Conservation (phyloP, 1,140 invertebrate genomes). For the Heliconius hewitsoni region DNA sequence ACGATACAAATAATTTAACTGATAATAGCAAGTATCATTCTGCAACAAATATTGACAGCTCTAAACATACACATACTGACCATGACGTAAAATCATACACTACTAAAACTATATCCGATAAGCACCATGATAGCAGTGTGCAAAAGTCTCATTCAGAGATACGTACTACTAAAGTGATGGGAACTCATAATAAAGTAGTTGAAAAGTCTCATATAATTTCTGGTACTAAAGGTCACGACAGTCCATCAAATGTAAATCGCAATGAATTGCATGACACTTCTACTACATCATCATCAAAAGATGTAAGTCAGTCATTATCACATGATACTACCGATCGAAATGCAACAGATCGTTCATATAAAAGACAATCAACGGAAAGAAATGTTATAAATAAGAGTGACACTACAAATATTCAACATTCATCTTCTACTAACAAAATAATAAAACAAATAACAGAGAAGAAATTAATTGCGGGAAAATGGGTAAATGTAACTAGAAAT, state of each 20-base stretch:
- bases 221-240: conserved; percentile 49
- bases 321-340: conserved; percentile 43
- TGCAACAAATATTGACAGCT: conserved; percentile 15
- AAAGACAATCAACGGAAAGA: conserved; percentile 50
- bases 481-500: conserved; percentile 69
- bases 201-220: conserved; percentile 52
- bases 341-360: conserved; percentile 37
- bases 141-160: conserved; percentile 43
- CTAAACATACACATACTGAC: conserved; percentile 23
- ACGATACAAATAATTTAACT: conserved; percentile 10
- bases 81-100: conserved; percentile 28
- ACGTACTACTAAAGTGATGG: conserved; percentile 43
- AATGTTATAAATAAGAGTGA: conserved; percentile 54
- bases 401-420: conserved; percentile 54
- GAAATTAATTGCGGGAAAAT: conserved; percentile 72
- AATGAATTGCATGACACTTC: conserved; percentile 34
- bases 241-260: conserved; percentile 16
- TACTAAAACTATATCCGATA: conserved; percentile 27
- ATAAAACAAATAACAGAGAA: conserved; percentile 75
- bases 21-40: conserved; percentile 18
- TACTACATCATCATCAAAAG: conserved; percentile 36
- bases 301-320: conserved; percentile 20
- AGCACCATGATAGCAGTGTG: conserved; percentile 31
- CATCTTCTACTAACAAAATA: conserved; percentile 62
- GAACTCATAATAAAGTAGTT: conserved; percentile 22